Percentiles rank a stretch among this genome's conserved stretches.
These are phyloP conservation scores for Linhomoeus sp. DNA, from an alignment of 2,888 invertebrate genomes.

Conservation along the genomic window DNA sequence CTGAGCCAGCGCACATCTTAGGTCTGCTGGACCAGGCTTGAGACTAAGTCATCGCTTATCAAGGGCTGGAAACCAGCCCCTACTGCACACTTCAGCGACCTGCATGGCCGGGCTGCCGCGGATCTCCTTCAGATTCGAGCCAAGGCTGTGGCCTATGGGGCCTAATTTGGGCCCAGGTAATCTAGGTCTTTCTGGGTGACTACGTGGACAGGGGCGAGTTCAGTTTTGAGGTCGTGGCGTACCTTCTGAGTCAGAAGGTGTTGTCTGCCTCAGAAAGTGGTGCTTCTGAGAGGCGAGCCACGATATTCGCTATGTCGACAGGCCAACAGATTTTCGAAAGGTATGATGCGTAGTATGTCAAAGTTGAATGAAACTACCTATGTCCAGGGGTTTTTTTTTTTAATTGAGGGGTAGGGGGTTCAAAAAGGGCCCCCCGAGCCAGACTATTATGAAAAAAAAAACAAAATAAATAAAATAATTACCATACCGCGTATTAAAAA, in stretches of 20 bases:
- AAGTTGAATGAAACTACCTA: too few species aligned
- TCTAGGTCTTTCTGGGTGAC: conserved; percentile 51
- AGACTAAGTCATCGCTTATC: too few species aligned
- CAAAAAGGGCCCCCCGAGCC: too few species aligned
- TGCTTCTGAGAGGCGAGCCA: conserved; percentile 51
- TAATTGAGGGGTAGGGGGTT: too few species aligned
- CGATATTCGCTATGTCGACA: conserved; percentile 51
- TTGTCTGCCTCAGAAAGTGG: conserved; percentile 44
- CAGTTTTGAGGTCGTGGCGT: conserved; percentile 39
- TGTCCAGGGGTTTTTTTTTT: too few species aligned
- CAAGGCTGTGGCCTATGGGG: conserved; percentile 47
- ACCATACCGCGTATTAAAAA: too few species aligned
- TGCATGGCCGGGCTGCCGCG: conserved; percentile 51
- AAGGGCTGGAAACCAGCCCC: too few species aligned
- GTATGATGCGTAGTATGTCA: too few species aligned
- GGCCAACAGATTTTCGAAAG: conserved; percentile 49
- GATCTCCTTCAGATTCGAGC: conserved; percentile 49
- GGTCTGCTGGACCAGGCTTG: too few species aligned
- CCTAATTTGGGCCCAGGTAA: conserved; percentile 43
- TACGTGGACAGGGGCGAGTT: conserved; percentile 46
- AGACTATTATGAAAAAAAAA: too few species aligned
- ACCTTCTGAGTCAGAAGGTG: conserved; percentile 49
- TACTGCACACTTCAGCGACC: conserved; percentile 39
- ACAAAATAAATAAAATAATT: too few species aligned
- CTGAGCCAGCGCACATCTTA: too few species aligned